Base-by-base conservation (phyloP, 2,113 vertebrate genomes). In the Phrynocephalus versicolor region DNA sequence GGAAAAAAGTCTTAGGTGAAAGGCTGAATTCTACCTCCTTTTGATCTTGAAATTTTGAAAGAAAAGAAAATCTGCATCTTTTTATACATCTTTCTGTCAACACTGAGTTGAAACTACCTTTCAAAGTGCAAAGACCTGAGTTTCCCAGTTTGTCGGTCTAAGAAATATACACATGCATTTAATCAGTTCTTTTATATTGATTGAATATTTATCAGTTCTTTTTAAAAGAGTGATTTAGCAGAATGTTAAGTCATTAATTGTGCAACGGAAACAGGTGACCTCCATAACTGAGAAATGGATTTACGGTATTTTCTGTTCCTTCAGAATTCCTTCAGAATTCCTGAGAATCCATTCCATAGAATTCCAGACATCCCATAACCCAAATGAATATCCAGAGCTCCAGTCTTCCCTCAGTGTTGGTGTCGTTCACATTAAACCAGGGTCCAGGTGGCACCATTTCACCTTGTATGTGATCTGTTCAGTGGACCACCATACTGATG, bases 21-120 rank as follows among this genome's bases (percentile, higher is more conserved):
- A 89, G 76, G 25, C 6, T 80, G 81, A 72, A 88, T 87, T 88
- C 27, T 57, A 69, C 6, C 88, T 91, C 88, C 75, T 60, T 85
- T 62, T 35, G 19, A 18, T 86, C 60, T 78, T 57, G 0, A 0
- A 84, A 65, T 64, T 0, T 14, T 78, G 25, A 15, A 6, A n/a
- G 27, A 1, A 64, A 62, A 83, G 72, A 64, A 23, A 23, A 79
- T 51, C 0, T 21, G 35, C 35, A 60, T 57, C 82, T 85, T 81
- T 79, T 30, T 15, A 2, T 21, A 33, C 0, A 1, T 35, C 78
- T 92, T 41, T 84, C 84, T 51, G 45, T 82, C 75, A 76, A 13
- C 0, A 0, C 33, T 23, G 88, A 79, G 45, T 86, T 88, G 10
- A 25, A 84, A 73, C 1, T 16, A 30, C 23, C 88, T 88, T 30